A percentile compares a stretch with the other conserved stretches of the same genome.
Conservation (phyloP, 2,113 vertebrate genomes). For the Brachypodius melanocephalos region DNA sequence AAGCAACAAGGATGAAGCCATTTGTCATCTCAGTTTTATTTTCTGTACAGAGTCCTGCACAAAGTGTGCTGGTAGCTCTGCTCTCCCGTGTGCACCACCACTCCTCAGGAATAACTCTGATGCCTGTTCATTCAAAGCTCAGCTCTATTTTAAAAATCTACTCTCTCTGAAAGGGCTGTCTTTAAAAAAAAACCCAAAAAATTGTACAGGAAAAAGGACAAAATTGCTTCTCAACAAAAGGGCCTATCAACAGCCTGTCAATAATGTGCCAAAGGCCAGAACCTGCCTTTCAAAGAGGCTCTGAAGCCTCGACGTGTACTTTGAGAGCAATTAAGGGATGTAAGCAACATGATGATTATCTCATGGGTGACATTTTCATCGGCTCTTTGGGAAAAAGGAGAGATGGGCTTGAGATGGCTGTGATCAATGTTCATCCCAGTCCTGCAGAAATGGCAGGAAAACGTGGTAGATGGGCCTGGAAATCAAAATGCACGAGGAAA, state of each 20-base stretch:
- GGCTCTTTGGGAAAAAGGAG: conserved; percentile 13
- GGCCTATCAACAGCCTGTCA: conserved; percentile 58
- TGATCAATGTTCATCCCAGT: conserved; percentile 34
- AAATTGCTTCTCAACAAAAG: conserved; percentile 68
- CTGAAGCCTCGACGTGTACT: not conserved
- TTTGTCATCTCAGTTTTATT: not conserved
- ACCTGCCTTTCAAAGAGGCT: conserved; percentile 51
- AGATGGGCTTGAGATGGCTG: not conserved
- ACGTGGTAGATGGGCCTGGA: not conserved
- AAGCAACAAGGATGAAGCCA: not conserved
- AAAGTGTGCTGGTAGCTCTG: not conserved
- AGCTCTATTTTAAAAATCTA: conserved; percentile 26
- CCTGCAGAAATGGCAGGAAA: not conserved
- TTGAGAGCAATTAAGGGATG: conserved; percentile 63
- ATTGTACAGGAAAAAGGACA: conserved; percentile 44
- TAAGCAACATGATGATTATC: conserved; percentile 54
- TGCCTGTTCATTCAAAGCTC: conserved; percentile 18
- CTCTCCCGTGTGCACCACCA: not conserved
- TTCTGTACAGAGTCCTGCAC: not conserved
- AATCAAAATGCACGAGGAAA: not conserved
- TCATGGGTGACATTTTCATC: conserved; percentile 56
- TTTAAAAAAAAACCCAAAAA: conserved; percentile 29
- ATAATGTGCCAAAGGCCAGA: conserved; percentile 69
- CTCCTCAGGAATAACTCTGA: not conserved
- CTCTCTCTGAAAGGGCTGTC: conserved; percentile 32